A percentile compares a stretch with the other conserved stretches of the same genome.
phyloP scores from a whole-genome alignment of 1,140 invertebrate species.

The Phortica variegata region DNA sequence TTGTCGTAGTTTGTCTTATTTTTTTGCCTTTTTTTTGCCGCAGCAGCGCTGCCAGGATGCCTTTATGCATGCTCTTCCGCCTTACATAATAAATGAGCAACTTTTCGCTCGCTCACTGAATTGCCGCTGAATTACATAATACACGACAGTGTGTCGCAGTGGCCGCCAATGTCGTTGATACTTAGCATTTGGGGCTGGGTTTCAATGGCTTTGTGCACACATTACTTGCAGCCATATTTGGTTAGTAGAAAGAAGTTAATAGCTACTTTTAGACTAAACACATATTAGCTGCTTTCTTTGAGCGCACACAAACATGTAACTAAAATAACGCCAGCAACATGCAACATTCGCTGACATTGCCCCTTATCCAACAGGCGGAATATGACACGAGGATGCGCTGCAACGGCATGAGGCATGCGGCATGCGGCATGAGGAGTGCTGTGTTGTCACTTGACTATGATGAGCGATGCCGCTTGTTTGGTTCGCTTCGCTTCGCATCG shows the following conservation, averaged over 20 bases:
- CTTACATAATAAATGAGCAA: slow-evolving; percentile 13
- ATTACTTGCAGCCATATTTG: slow-evolving; percentile 20
- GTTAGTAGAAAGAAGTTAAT: slow-evolving; percentile 28
- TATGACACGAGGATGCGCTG: too few species aligned
- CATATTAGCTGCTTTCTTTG: slow-evolving; percentile 33
- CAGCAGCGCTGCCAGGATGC: too few species aligned
- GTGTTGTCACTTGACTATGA: slow-evolving; percentile 23
- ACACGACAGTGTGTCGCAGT: slow-evolving; percentile 1
- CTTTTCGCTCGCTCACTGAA: too few species aligned
- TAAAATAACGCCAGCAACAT: background rate
- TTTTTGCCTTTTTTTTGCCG: too few species aligned
- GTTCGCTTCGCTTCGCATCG: slow-evolving; percentile 5
- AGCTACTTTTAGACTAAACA: slow-evolving; percentile 43
- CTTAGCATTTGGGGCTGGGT: background rate
- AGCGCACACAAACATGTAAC: slow-evolving; percentile 17
- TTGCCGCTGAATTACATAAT: background rate
- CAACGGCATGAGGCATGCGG: background rate
- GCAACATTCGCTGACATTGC: background rate
- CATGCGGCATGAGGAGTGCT: slow-evolving; percentile 12
- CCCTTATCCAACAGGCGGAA: background rate
- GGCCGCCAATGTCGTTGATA: background rate
- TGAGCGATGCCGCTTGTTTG: background rate
- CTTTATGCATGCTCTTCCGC: slow-evolving; percentile 13
- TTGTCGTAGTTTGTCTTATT: too few species aligned
- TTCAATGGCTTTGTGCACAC: too few species aligned